Percentiles rank a stretch among this genome's conserved stretches.
Conservation (phyloP, 2,113 vertebrate species). For the Prunella himalayana region DNA sequence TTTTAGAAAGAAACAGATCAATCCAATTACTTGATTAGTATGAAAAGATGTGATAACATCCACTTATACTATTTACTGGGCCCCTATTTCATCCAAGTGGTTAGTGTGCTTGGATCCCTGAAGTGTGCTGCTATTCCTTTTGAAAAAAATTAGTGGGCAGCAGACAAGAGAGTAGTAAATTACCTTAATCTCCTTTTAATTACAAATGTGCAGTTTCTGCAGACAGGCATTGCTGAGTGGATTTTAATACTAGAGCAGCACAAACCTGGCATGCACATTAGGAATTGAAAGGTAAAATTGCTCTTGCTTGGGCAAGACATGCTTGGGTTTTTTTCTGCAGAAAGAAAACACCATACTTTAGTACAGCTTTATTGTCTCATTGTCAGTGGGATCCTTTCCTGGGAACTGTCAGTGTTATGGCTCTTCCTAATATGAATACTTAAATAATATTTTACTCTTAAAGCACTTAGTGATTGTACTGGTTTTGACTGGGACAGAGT, state of each 20-base stretch:
- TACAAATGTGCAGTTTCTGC: background rate
- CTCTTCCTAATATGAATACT: background rate
- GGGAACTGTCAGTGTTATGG: background rate
- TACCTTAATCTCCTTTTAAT: slow-evolving; percentile 42
- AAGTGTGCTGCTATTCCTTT: background rate
- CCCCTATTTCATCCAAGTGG: background rate
- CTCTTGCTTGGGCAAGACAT: background rate
- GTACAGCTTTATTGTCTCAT: background rate
- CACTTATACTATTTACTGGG: background rate
- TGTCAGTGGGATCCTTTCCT: background rate
- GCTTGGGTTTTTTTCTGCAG: background rate
- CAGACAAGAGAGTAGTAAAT: background rate
- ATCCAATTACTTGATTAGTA: background rate
- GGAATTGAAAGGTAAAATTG: background rate
- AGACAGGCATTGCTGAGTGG: background rate
- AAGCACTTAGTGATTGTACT: background rate
- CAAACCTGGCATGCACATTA: background rate
- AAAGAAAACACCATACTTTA: background rate
- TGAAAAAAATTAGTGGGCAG: slow-evolving; percentile 5
- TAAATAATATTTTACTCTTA: background rate
- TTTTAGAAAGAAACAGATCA: background rate
- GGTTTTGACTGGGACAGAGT: background rate
- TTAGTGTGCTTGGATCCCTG: background rate
- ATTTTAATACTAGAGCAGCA: background rate
- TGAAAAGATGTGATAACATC: background rate